Evolutionary conservation across 2,113 vertebrate species (phyloP).

Genomic region (Penelope pileata): DNA sequence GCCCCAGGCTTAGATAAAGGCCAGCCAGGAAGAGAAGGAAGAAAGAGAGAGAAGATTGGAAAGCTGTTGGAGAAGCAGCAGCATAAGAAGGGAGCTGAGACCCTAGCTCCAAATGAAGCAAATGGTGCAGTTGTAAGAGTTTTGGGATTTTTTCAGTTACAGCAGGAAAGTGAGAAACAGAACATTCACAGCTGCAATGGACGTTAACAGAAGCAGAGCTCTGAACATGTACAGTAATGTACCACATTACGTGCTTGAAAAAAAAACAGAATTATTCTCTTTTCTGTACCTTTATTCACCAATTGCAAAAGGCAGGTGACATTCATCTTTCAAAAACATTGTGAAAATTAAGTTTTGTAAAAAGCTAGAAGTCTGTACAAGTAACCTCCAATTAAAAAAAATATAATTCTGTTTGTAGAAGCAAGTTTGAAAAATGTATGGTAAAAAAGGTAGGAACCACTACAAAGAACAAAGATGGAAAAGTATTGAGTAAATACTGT

Average conservation of each 20-base stretch:
- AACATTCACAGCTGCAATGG: not conserved
- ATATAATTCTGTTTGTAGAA: not conserved
- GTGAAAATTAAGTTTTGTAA: not conserved
- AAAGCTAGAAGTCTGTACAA: not conserved
- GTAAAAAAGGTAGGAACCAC: not conserved
- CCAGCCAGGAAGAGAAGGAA: no score
- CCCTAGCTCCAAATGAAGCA: no score
- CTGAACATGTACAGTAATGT: not conserved
- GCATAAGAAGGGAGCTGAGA: no score
- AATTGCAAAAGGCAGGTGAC: not conserved
- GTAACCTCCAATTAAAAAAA: not conserved
- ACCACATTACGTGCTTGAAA: not conserved
- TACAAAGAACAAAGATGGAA: not conserved
- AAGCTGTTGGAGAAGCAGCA: no score
- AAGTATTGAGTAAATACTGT: not conserved
- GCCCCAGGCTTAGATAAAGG: no score
- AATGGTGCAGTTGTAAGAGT: no score
- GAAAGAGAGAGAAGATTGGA: no score
- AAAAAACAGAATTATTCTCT: not conserved
- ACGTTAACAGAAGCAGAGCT: not conserved
- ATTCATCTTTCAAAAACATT: not conserved
- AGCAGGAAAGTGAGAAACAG: conserved; percentile 16
- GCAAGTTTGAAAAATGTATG: not conserved
- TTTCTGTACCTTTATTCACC: not conserved
- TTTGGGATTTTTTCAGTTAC: no score